These are phyloP conservation scores for Graptemys geographica DNA, from an alignment of 2,797 vertebrate species.

Conservation along the genomic window DNA sequence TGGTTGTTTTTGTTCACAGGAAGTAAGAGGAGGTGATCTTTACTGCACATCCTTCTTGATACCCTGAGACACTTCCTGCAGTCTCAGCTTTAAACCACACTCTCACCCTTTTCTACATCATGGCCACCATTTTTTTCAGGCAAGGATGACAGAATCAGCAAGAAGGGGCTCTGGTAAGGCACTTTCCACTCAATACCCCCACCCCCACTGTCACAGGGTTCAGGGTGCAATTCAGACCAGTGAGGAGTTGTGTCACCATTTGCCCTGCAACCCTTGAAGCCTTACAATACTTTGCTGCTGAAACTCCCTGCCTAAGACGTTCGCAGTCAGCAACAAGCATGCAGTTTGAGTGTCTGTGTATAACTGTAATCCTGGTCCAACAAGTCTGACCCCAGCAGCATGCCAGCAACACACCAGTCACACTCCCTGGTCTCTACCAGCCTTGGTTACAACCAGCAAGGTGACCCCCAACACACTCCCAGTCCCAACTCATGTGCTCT, in stretches of 20 bases:
- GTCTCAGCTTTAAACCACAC: neutral
- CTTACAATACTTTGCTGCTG: too few relatives aligned
- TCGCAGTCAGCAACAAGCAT: neutral
- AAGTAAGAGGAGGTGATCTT: neutral
- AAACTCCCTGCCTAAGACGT: too few relatives aligned
- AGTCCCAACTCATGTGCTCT: neutral
- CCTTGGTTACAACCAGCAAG: neutral
- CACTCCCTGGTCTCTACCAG: neutral
- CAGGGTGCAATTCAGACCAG: too few relatives aligned
- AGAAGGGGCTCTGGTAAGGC: neutral
- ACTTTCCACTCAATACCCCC: constrained; percentile 1
- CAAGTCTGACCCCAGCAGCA: neutral
- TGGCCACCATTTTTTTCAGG: neutral
- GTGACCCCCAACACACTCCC: neutral
- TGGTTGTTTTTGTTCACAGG: neutral
- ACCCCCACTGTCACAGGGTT: neutral
- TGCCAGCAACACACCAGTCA: neutral
- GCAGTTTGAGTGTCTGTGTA: neutral
- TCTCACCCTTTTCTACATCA: neutral
- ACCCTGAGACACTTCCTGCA: neutral
- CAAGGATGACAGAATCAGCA: neutral
- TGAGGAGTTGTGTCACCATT: too few relatives aligned
- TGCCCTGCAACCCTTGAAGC: too few relatives aligned
- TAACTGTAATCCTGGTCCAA: neutral
- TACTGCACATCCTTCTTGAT: neutral